These are phyloP conservation scores for Idaea aversata DNA, from an alignment of 2,888 invertebrate species.

Conservation along the genomic window DNA sequence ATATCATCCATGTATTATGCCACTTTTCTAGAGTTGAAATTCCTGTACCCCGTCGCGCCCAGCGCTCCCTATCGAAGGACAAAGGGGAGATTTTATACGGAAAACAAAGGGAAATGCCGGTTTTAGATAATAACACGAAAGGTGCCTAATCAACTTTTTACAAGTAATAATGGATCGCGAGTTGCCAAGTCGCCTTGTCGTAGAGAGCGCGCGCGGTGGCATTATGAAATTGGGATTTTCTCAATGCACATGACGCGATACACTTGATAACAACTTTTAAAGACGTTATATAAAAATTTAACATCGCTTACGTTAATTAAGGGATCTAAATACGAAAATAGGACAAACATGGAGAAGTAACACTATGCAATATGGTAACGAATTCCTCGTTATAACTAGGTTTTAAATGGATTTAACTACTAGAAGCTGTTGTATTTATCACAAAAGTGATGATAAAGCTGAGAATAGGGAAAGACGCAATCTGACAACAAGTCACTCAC, in stretches of 20 bases:
- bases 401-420: slow-evolving; percentile 29
- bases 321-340: slow-evolving; percentile 45
- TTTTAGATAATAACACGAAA: slow-evolving; percentile 52
- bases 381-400: slow-evolving; percentile 29
- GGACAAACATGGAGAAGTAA: slow-evolving; percentile 42
- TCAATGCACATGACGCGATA: slow-evolving; percentile 45
- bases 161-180: slow-evolving; percentile 52
- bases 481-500: slow-evolving; percentile 75
- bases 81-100: slow-evolving; percentile 73
- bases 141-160: slow-evolving; percentile 54
- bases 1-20: slow-evolving; percentile 68
- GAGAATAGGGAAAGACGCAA: slow-evolving; percentile 72
- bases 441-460: slow-evolving; percentile 52
- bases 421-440: slow-evolving; percentile 51
- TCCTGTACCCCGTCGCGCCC: slow-evolving; percentile 69
- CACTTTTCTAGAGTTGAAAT: slow-evolving; percentile 78
- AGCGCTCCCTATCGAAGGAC: slow-evolving; percentile 72
- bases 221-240: slow-evolving; percentile 63
- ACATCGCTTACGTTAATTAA: slow-evolving; percentile 15
- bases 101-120: slow-evolving; percentile 77
- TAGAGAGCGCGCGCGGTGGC: slow-evolving; percentile 59
- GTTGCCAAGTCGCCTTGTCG: slow-evolving; percentile 64
- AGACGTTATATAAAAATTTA: slow-evolving; percentile 36
- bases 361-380: slow-evolving; percentile 46
- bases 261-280: slow-evolving; percentile 46